phyloP scores from a whole-genome alignment of 2,888 invertebrate species.

The Rhamnusium bicolor region DNA sequence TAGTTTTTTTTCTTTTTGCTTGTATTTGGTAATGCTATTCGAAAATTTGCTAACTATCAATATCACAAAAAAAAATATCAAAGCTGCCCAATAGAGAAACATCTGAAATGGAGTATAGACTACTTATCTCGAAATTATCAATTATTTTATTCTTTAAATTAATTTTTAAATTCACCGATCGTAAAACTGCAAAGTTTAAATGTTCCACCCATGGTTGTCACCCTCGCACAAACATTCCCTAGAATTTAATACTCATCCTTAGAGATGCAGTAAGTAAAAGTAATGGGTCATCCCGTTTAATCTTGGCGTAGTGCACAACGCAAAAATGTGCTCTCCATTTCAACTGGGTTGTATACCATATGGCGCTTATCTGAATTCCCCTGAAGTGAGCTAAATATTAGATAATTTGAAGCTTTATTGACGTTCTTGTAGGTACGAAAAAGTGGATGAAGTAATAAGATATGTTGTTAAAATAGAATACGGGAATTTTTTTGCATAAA shows the following conservation, averaged over 20 bases:
- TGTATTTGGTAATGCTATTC: too few species aligned
- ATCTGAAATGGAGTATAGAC: too few species aligned
- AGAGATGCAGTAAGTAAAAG: neutral
- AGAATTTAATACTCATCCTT: neutral
- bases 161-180: neutral
- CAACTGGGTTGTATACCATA: neutral
- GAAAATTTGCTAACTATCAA: too few species aligned
- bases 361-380: neutral
- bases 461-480: too few species aligned
- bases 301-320: neutral
- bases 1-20: too few species aligned
- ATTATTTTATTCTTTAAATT: neutral
- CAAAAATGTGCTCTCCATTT: neutral
- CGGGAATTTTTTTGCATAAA: too few species aligned
- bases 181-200: neutral
- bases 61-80: too few species aligned
- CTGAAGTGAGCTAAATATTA: neutral
- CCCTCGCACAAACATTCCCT: neutral
- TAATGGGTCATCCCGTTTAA: neutral
- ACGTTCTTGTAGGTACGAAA: neutral
- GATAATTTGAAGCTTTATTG: neutral
- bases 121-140: neutral
- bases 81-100: too few species aligned
- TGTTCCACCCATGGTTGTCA: neutral
- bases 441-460: neutral